These are phyloP conservation scores for Monoplex corrugatus DNA, from an alignment of 2,888 invertebrate genomes.

Conservation along the genomic window DNA sequence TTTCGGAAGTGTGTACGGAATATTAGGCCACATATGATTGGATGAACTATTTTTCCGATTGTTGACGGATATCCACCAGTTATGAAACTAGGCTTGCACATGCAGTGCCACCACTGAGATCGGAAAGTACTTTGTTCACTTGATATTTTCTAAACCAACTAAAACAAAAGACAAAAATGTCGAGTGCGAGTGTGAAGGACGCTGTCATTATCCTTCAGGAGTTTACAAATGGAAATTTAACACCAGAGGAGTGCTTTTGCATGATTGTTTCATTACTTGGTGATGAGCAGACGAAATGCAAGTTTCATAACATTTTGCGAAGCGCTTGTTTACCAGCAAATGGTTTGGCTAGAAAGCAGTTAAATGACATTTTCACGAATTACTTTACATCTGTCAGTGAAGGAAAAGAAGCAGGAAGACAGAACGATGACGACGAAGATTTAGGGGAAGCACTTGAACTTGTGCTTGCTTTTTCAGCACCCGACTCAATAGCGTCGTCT, in stretches of 20 bases:
- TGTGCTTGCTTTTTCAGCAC: constrained; percentile 58
- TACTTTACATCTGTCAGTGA: constrained; percentile 54
- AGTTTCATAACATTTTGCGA: constrained; percentile 56
- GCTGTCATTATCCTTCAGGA: neutral
- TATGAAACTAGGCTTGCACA: neutral
- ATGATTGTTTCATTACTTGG: constrained; percentile 63
- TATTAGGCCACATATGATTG: constrained; percentile 32
- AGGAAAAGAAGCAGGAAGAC: constrained; percentile 8
- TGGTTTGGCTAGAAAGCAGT: constrained; percentile 54
- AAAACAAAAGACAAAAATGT: constrained; percentile 5
- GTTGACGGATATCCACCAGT: constrained; percentile 25
- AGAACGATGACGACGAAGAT: neutral
- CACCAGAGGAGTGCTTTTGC: constrained; percentile 66
- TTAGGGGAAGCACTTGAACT: constrained; percentile 62
- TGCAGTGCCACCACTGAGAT: no score
- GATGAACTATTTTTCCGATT: neutral
- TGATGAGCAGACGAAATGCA: constrained; percentile 54
- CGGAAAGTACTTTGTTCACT: no score
- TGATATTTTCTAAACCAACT: no score
- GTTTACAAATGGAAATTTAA: neutral
- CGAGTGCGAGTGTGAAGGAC: neutral
- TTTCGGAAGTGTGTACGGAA: neutral
- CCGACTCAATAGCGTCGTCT: constrained; percentile 22
- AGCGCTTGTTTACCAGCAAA: constrained; percentile 30
- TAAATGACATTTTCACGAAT: constrained; percentile 55